Conservation (phyloP, 1,140 invertebrate genomes). For the Nomia melanderi region DNA sequence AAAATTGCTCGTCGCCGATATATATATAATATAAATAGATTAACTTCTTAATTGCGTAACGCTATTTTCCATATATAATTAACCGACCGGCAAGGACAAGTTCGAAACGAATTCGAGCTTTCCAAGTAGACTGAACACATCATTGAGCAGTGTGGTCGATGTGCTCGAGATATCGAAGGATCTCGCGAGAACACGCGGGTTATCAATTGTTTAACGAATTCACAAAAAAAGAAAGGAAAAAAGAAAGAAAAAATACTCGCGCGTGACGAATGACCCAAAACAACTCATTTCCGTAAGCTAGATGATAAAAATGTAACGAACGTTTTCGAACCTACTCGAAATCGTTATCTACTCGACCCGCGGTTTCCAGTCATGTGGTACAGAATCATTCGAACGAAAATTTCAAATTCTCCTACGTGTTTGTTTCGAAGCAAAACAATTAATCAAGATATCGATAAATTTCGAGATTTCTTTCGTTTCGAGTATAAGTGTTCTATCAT, state of each 20-base stretch:
- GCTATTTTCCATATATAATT: background rate
- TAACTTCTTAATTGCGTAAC: background rate
- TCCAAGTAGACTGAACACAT: background rate
- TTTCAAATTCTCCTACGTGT: background rate
- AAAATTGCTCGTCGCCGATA: background rate
- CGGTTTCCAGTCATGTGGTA: background rate
- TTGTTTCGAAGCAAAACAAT: no score
- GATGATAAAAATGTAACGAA: conserved; percentile 14
- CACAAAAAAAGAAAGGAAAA: background rate
- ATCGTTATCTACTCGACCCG: background rate
- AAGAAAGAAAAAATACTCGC: no score
- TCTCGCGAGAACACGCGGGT: background rate
- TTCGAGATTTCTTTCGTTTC: no score
- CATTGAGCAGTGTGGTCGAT: background rate
- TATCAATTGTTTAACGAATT: conserved; percentile 22
- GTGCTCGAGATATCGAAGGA: background rate
- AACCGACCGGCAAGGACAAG: no score
- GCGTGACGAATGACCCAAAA: conserved; percentile 16
- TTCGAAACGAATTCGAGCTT: background rate
- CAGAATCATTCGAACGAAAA: background rate
- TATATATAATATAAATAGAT: conserved; percentile 2
- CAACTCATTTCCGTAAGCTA: conserved; percentile 9
- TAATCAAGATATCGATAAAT: no score
- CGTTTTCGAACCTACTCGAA: background rate
- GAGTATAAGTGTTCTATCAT: no score